These are phyloP conservation scores for Kobus ellipsiprymnus DNA, from an alignment of 2,113 vertebrate genomes.

Conservation along the genomic window DNA sequence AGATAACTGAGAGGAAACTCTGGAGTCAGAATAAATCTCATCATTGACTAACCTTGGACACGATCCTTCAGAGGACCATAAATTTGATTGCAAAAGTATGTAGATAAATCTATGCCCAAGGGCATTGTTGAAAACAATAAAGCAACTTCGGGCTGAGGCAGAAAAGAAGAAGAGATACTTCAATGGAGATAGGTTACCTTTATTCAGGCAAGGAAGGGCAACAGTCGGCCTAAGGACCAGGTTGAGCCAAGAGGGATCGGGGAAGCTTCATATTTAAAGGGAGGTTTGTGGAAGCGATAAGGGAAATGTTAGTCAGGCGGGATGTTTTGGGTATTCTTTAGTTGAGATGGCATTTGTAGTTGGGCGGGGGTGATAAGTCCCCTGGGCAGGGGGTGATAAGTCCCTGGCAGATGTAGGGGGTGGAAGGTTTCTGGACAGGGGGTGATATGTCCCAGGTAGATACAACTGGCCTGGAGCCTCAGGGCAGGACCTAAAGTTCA, in stretches of 20 bases:
- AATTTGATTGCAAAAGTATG: background rate
- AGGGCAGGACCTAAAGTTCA: background rate
- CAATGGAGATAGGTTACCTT: background rate
- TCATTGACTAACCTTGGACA: background rate
- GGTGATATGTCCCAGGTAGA: background rate
- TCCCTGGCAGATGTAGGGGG: background rate
- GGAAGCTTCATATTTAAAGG: background rate
- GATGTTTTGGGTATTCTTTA: background rate
- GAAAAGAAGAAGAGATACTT: background rate
- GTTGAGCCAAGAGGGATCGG: background rate
- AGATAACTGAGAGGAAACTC: background rate
- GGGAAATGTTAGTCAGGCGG: background rate
- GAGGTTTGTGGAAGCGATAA: background rate
- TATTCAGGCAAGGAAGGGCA: background rate
- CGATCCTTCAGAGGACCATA: background rate
- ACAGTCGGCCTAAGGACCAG: background rate
- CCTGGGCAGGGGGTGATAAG: background rate
- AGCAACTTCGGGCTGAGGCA: background rate
- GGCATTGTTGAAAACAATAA: background rate
- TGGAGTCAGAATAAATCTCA: background rate
- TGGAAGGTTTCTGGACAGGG: background rate
- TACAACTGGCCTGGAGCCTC: background rate
- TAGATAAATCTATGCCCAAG: background rate
- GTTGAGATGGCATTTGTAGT: background rate
- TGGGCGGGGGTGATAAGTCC: background rate